phyloP scores from a whole-genome alignment of 2,888 invertebrate species.

The Meliscaeva auricollis region DNA sequence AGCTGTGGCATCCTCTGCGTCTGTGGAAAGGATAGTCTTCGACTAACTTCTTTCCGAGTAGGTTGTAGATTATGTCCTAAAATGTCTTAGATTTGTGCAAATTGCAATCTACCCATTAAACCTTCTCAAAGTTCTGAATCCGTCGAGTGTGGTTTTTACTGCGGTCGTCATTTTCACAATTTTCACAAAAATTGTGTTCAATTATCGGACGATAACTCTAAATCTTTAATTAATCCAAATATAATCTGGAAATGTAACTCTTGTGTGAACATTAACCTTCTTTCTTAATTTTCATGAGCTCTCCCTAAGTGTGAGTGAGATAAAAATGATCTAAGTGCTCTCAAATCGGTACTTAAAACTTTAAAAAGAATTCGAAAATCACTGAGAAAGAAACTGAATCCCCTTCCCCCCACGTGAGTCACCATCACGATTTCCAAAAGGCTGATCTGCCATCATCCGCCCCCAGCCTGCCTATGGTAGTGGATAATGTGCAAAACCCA shows the following conservation, averaged over 20 bases:
- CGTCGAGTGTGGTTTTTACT: neutral
- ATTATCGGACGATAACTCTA: conserved; percentile 19
- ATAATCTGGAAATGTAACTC: neutral
- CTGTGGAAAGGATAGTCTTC: no score
- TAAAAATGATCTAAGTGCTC: neutral
- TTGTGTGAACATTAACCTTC: neutral
- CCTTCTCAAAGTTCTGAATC: neutral
- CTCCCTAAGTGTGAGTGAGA: neutral
- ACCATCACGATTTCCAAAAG: neutral
- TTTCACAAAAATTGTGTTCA: conserved; percentile 13
- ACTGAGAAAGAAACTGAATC: neutral
- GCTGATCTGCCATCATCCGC: neutral
- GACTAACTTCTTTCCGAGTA: no score
- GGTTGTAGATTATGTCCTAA: conserved; percentile 4
- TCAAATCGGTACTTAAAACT: neutral
- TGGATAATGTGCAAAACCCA: neutral
- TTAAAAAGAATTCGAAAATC: neutral
- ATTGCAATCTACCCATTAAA: neutral
- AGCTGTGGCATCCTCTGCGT: no score
- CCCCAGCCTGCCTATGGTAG: neutral
- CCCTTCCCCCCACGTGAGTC: neutral
- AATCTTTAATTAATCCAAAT: conserved; percentile 19
- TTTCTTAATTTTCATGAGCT: neutral
- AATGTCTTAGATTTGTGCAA: conserved; percentile 10
- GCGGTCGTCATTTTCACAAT: conserved; percentile 8